Conservation (phyloP, 1,140 invertebrate species). For the Drosophila carrolli region DNA sequence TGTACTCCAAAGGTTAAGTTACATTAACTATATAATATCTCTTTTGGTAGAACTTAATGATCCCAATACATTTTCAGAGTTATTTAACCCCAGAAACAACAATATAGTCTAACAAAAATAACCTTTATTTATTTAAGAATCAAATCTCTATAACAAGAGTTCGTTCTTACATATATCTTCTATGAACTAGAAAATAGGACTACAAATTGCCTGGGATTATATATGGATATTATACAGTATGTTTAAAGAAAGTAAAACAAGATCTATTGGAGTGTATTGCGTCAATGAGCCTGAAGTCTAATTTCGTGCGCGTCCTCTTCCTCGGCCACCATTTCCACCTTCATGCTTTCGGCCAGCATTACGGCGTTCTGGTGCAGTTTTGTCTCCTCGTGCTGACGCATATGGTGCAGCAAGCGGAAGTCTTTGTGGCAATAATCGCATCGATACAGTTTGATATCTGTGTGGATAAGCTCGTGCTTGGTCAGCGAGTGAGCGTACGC, state of each 20-base stretch:
- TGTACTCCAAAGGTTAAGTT: too few species aligned
- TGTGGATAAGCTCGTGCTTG: constrained; percentile 78
- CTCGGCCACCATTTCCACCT: constrained; percentile 45
- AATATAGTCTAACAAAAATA: neutral
- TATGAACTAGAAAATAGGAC: constrained; percentile 10
- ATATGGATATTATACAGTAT: constrained; percentile 8
- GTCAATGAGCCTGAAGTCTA: constrained; percentile 8
- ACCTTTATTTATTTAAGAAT: neutral
- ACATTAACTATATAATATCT: too few species aligned
- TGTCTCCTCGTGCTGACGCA: constrained; percentile 80
- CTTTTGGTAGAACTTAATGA: too few species aligned
- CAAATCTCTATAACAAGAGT: neutral
- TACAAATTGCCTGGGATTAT: neutral
- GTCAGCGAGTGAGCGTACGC: constrained; percentile 76
- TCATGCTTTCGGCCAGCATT: constrained; percentile 56
- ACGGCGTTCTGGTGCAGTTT: constrained; percentile 79
- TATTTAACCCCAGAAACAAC: neutral
- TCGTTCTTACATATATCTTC: neutral
- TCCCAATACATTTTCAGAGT: neutral
- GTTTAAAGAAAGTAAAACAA: neutral
- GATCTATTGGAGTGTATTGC: neutral
- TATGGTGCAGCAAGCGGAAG: constrained; percentile 77
- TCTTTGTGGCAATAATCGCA: constrained; percentile 79
- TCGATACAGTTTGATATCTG: constrained; percentile 75
- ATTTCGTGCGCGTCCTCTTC: constrained; percentile 31